Percentiles rank a stretch among this genome's conserved stretches.
Evolutionary conservation across 1,140 invertebrate species (phyloP).

Genomic region (Meloidogyne floridensis): DNA sequence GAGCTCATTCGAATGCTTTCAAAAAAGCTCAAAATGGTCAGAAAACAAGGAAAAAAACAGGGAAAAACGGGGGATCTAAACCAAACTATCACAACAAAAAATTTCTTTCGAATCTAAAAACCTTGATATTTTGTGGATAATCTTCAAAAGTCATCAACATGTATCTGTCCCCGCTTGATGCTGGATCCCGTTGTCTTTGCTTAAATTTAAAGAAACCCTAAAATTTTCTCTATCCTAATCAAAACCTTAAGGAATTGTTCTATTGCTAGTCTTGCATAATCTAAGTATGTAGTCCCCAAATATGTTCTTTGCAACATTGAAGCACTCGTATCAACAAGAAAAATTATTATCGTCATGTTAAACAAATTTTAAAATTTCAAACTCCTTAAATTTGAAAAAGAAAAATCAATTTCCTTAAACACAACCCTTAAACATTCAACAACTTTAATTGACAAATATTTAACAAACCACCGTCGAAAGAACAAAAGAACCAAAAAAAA

Average conservation of each 20-base stretch:
- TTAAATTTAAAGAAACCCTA: conserved; percentile 33
- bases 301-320: conserved; percentile 62
- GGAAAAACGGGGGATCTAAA: too few relatives aligned
- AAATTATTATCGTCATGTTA: conserved; percentile 63
- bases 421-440: neutral
- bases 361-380: neutral
- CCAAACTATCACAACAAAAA: too few relatives aligned
- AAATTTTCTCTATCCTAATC: conserved; percentile 7
- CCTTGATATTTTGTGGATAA: conserved; percentile 52
- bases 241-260: conserved; percentile 62
- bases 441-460: too few relatives aligned
- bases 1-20: too few relatives aligned
- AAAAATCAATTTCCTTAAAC: neutral
- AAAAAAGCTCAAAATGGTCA: too few relatives aligned
- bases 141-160: conserved; percentile 64
- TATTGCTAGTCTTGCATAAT: conserved; percentile 51
- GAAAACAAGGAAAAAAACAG: too few relatives aligned
- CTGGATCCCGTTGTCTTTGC: conserved; percentile 38
- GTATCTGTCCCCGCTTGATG: conserved; percentile 54
- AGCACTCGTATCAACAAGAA: conserved; percentile 58
- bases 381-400: neutral
- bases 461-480: too few relatives aligned
- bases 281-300: conserved; percentile 49
- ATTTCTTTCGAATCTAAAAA: neutral
- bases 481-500: too few relatives aligned